Base-by-base conservation (phyloP, 2,113 vertebrate species). In the Passer montanus region DNA sequence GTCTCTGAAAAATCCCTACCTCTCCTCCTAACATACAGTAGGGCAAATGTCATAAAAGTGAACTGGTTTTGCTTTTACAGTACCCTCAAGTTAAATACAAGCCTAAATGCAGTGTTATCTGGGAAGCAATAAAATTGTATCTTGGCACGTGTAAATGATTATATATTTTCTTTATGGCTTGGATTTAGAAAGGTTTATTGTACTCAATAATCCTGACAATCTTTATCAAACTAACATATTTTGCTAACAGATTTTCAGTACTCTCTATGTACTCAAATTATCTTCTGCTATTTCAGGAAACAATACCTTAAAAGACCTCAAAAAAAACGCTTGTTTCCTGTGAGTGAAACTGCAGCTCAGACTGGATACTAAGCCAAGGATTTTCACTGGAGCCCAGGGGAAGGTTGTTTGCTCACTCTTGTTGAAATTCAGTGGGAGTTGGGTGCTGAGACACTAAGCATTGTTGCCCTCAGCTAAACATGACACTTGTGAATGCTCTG, bases 61-160 rank as follows among this genome's bases (percentile, higher is more conserved):
- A 89, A 81, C 47, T 80, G 52, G 0, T 78, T 84, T 55, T 92
- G 83, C 41, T 82, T 43, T 92, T 90, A 79, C 60, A 79, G 43
- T 84, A 84, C 56, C 80, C 86, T 89, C 31, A 35, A 90, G 79
- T 90, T 70, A 93, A 88, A 84, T 60, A 74, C 81, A 96, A 87
- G 37, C 76, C 81, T 93, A 84, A 92, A 82, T 89, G 66, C 90
- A 58, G 23, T 76, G 86, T 89, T 92, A 89, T 43, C 80, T 73
- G 53, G 90, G 69, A 94, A 92, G 89, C 93, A 96, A 94, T 97
- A 94, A 96, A 96, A 79, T 89, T 82, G 44, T 92, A 52, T 89
- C 76, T 64, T 92, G 69, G 44, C 69, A 94, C 73, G 13, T 43
- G 41, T 66, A 30, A 70, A 80, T 67, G 43, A 64, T 53, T 18